These are phyloP conservation scores for Torymus aiolomorphi DNA, from an alignment of 2,888 invertebrate species.

Conservation along the genomic window DNA sequence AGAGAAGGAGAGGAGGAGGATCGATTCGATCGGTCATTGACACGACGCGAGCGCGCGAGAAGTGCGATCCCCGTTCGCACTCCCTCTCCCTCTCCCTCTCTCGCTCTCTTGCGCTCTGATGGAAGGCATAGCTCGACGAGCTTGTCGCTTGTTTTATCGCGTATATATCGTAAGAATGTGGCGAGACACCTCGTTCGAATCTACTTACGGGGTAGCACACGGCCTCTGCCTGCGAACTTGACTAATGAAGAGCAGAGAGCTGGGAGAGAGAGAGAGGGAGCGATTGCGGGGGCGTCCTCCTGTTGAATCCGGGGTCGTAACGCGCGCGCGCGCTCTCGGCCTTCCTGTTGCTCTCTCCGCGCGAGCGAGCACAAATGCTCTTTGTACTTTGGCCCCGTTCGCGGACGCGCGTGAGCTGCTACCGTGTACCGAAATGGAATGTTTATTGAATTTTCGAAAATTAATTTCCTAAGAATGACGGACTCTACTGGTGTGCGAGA, in stretches of 20 bases:
- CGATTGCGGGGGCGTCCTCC: background rate
- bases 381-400: background rate
- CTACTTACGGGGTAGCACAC: no score
- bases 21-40: slow-evolving; percentile 19
- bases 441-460: no score
- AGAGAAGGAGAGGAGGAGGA: background rate
- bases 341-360: background rate
- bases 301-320: slow-evolving; percentile 2
- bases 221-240: no score
- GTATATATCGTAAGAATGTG: no score
- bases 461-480: background rate
- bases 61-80: background rate
- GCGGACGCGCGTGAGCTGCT: no score
- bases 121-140: no score
- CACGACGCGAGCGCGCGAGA: background rate
- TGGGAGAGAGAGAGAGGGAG: background rate
- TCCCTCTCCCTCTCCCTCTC: background rate
- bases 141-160: no score
- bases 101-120: no score
- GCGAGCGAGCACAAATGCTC: background rate
- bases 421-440: no score
- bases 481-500: no score
- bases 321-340: background rate
- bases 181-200: no score
- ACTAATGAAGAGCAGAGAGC: background rate